Conservation (phyloP, 2,888 invertebrate genomes). For the Campaea margaritaria region DNA sequence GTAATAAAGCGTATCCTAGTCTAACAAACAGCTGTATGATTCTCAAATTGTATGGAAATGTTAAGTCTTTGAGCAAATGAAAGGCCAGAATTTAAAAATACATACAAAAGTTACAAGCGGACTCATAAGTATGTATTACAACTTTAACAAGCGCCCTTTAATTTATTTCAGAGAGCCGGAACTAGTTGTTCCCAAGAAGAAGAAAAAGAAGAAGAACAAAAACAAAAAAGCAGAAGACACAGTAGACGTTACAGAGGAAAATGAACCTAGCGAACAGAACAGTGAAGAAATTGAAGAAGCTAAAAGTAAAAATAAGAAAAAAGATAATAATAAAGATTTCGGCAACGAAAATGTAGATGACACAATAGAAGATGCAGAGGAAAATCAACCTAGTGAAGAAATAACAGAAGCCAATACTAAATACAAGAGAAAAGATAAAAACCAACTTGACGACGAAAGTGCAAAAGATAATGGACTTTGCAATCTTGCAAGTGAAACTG, state of each 20-base stretch:
- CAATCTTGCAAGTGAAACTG: slow-evolving; percentile 30
- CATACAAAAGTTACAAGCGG: neutral
- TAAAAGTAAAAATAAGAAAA: slow-evolving; percentile 59
- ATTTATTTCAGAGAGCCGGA: slow-evolving; percentile 68
- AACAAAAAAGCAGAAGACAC: slow-evolving; percentile 9
- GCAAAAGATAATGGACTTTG: slow-evolving; percentile 31
- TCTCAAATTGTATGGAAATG: too few relatives aligned
- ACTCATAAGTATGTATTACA: neutral
- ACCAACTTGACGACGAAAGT: slow-evolving; percentile 27
- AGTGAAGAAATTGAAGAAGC: slow-evolving; percentile 22
- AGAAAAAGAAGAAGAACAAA: slow-evolving; percentile 66
- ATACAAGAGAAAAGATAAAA: slow-evolving; percentile 45
- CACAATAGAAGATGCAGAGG: slow-evolving; percentile 23
- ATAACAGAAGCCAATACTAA: slow-evolving; percentile 19
- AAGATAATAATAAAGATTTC: slow-evolving; percentile 34
- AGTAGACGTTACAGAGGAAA: slow-evolving; percentile 18
- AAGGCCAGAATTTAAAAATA: neutral
- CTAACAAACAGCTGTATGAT: too few relatives aligned
- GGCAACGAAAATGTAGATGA: slow-evolving; percentile 9
- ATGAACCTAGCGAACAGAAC: slow-evolving; percentile 36
- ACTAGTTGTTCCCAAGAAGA: slow-evolving; percentile 67
- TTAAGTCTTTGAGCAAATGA: neutral
- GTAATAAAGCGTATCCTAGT: too few relatives aligned
- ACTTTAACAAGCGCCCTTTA: neutral
- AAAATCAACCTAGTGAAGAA: slow-evolving; percentile 29